Evolutionary conservation across 2,888 invertebrate genomes (phyloP), one percentile per base, ranked within the genome.

Genomic region (Osedax frankpressi): DNA sequence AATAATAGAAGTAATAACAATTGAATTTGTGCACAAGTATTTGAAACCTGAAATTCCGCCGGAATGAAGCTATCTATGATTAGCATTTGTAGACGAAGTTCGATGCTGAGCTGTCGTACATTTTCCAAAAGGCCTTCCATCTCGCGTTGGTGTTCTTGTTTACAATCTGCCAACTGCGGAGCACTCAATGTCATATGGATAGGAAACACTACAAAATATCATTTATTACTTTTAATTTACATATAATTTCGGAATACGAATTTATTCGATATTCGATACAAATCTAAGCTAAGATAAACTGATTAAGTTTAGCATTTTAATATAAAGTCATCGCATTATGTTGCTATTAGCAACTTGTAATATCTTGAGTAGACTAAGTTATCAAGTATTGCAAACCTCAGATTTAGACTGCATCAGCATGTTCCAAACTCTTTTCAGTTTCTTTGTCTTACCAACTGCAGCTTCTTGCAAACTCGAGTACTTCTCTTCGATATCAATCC

Each of bases 111-210:
- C 73, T 93, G 91, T 19, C 96, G 87, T 70, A 96, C 92, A 79
- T 92, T 93, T 83, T 98, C 96, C 78, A 95, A 86, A 25, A 97
- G 89, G 0, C 93, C 93, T 84, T 97, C 97, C 89, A 94, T 94
- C 86, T 97, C 96, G 63, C 95, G 86, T 86, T 96, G 95, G 82
- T 96, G 94, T 80, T 98, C 97, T 76, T 93, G 89, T 82, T 94
- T 92, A 74, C 87, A 76, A 79, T 88, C 87, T 24, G 82, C 82
- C 28, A 85, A 91, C 82, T 83, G 76, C 0, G 6, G 28, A 44
- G 25, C n/a, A n/a, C n/a, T n/a, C n/a, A n/a, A n/a, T 19, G 28
- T 6, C 70, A 71, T n/a, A 14, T 28, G 3, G n/a, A n/a, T n/a
- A 59, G 59, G 65, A n/a, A 14, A 14, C 6, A 14, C 24, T 24